Evolutionary conservation across 2,888 invertebrate genomes (phyloP), one percentile per base, ranked within the genome.

Genomic region (Odontocerum albicorne): DNA sequence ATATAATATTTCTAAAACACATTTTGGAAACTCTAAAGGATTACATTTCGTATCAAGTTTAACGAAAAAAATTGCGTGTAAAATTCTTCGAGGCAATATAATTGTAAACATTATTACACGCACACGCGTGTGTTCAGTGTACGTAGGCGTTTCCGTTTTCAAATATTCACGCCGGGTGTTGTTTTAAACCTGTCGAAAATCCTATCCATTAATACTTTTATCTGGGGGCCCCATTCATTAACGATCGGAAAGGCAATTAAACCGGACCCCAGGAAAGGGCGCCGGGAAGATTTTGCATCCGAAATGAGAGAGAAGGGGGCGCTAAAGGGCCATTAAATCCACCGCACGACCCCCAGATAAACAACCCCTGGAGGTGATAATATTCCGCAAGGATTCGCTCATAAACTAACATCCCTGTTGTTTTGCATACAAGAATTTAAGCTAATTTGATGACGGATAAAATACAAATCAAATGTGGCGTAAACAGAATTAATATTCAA

Each of bases 151-250:
- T n/a, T n/a, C n/a, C 10, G 27, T 27, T 27, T 27, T 46, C 46
- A 36, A 33, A 46, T 35, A 46, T 46, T 46, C 46, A 46, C 36
- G 21, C 20, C 36, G 46, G 33, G 36, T 46, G 46, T 46, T 46
- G 46, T 46, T 36, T 21, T 40, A 55, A 55, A 55, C 40, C 50
- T 42, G 45, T 15, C 47, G 13, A 19, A 46, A 55, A 55, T 57
- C 60, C 57, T 53, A 49, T 55, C 51, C 57, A 57, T 60, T 60
- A 60, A 60, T 60, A 57, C 60, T 60, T 60, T 60, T 60, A 60
- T 60, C 60, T 40, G 38, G 49, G 47, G 20, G 40, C 40, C 27
- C 55, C 60, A 55, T 60, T 57, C 60, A 60, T 60, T 60, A 60
- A 60, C 60, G 59, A 59, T 57, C 57, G 60, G 60, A 55, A 55